Evolutionary conservation across 1,140 invertebrate species (phyloP), one percentile per base, ranked within the genome.

Genomic region (Drosophila lacteicornis): DNA sequence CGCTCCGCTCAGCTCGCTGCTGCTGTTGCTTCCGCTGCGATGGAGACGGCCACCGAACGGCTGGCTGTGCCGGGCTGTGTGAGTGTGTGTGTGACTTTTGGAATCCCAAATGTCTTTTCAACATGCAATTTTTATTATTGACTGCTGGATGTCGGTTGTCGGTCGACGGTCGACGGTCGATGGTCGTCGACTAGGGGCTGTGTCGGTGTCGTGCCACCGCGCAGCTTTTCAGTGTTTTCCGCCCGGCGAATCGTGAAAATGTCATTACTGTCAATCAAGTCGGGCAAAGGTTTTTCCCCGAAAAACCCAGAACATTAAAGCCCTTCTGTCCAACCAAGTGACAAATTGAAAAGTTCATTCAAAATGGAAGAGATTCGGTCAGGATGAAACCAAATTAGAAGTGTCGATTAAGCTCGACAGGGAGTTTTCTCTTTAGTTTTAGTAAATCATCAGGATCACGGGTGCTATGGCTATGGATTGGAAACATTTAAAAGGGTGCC

Each of bases 61-160:
- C 38, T 30, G 71, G 45, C 27, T 80, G 69, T 22, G 25, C 33
- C 8, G 33, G 8, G 8, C 9, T n/a, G 3, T 55, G 50, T n/a
- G 3, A 38, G 50, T 25, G 22, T 53, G 51, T 82, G 75, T 82
- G 79, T 82, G 83, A 86, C 68, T 85, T 78, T 65, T 75, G 80
- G 80, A 80, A 69, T 88, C 84, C 84, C 84, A 87, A 87, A 87
- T 87, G 84, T 88, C 80, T 87, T 80, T 69, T 80, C 84, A 80
- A 87, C 84, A 87, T 87, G 84, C 84, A 87, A 87, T 88, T 87
- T 87, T 87, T 87, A 88, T 87, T 88, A 88, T 88, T 88, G 84
- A 87, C 84, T 87, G 75, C 53, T 55, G 74, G 40, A 27, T 57
- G 82, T 83, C 75, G 80, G 70, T 79, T 79, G 73, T 53, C 46